Conservation (phyloP, 2,888 invertebrate genomes). For the Physocephala rufipes region DNA sequence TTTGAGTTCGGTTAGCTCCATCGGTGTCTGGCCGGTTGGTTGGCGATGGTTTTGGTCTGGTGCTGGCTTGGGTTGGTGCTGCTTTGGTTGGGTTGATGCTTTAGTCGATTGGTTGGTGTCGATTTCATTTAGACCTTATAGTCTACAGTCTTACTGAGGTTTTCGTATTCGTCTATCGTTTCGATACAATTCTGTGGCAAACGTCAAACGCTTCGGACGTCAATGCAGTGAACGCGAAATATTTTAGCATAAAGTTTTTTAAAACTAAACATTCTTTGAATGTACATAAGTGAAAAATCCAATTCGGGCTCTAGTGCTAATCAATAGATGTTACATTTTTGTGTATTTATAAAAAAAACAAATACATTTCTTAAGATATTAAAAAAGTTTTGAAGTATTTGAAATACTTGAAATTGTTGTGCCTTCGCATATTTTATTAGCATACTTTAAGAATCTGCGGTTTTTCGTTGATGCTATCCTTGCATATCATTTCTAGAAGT, state of each 20-base stretch:
- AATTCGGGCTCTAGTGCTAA: background rate
- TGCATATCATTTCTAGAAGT: no score
- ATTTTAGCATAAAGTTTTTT: background rate
- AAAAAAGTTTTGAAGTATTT: no score
- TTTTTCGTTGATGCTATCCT: no score
- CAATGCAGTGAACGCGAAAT: slow-evolving; percentile 25
- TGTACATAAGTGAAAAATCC: background rate
- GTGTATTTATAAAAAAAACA: no score
- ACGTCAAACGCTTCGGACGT: slow-evolving; percentile 60
- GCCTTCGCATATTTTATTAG: no score
- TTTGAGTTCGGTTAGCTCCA: background rate
- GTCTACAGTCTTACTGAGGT: slow-evolving; percentile 18
- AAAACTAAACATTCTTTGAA: slow-evolving; percentile 23
- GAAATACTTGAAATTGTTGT: no score
- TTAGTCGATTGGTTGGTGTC: slow-evolving; percentile 21
- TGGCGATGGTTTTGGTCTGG: background rate
- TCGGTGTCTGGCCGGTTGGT: background rate
- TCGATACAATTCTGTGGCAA: slow-evolving; percentile 56
- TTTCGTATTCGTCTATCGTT: no score
- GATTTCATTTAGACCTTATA: slow-evolving; percentile 9
- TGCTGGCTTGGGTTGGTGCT: background rate
- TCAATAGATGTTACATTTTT: no score
- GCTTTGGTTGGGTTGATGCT: slow-evolving; percentile 4
- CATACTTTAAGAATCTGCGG: no score
- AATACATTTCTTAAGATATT: no score